Percentiles rank a stretch among this genome's conserved stretches.
Evolutionary conservation across 2,113 vertebrate species (phyloP).

Genomic region (Cathartes aura): DNA sequence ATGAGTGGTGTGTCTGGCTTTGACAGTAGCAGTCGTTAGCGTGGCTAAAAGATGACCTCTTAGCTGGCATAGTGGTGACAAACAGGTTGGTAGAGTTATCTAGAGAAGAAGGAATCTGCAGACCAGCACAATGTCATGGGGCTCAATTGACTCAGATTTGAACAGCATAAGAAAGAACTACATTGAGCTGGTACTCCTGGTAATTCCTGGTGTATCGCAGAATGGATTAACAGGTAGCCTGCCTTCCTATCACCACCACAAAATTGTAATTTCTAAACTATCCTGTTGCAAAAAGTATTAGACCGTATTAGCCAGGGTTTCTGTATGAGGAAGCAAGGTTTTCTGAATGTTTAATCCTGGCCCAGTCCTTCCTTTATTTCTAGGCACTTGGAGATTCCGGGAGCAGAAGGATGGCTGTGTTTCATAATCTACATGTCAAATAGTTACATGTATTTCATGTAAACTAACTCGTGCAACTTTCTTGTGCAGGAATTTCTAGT

Average conservation of each 20-base stretch:
- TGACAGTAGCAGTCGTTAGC: neutral
- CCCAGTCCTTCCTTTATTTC: neutral
- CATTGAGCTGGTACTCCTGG: neutral
- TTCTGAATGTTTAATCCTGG: neutral
- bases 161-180: neutral
- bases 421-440: neutral
- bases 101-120: neutral
- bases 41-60: neutral
- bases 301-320: neutral
- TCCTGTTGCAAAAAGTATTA: neutral
- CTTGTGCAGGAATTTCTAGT: conserved; percentile 89
- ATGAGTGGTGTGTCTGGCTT: neutral
- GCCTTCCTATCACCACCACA: neutral
- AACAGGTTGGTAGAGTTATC: neutral
- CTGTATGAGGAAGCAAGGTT: neutral
- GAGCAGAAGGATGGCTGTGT: neutral
- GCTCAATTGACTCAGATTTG: neutral
- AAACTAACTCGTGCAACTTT: neutral
- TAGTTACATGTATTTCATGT: neutral
- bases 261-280: neutral
- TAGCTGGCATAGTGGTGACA: neutral
- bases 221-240: neutral
- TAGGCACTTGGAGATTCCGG: neutral
- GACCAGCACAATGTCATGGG: neutral
- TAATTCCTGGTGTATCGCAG: neutral